A percentile compares a stretch with the other conserved stretches of the same genome.
Evolutionary conservation across 2,113 vertebrate genomes (phyloP).

Genomic region (Cavia aperea): DNA sequence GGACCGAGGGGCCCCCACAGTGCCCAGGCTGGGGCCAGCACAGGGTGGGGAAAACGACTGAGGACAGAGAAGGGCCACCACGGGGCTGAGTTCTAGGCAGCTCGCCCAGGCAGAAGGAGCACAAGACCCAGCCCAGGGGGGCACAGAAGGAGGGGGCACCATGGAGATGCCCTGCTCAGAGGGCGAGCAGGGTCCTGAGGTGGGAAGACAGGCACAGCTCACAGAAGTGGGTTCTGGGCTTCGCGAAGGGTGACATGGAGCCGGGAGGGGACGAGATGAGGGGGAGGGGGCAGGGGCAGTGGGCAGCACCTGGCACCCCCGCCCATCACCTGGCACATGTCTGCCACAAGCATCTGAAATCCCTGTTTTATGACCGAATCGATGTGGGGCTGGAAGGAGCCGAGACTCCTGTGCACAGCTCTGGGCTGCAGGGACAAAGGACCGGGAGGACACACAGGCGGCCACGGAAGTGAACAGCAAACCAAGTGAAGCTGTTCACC

Average conservation of each 20-base stretch:
- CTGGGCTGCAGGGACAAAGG: background rate
- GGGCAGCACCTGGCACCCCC: background rate
- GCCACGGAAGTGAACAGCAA: accelerated
- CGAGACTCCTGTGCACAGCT: accelerated
- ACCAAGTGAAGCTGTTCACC: background rate
- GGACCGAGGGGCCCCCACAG: background rate
- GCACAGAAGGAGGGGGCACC: background rate
- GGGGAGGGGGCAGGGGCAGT: accelerated
- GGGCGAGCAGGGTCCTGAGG: background rate
- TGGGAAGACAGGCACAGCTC: accelerated
- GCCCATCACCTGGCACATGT: accelerated
- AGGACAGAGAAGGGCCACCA: accelerated
- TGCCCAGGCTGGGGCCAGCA: background rate
- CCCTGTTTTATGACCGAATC: background rate
- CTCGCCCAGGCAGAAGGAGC: background rate
- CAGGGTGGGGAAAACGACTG: background rate
- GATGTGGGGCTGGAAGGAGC: background rate
- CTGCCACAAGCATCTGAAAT: background rate
- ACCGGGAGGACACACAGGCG: background rate
- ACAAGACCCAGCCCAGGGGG: background rate
- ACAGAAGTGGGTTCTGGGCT: background rate
- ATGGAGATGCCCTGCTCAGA: accelerated
- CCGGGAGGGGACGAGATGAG: accelerated
- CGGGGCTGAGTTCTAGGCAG: background rate
- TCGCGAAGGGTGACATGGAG: background rate